Conservation (phyloP, 2,113 vertebrate species). For the Acanthochromis polyacanthus region DNA sequence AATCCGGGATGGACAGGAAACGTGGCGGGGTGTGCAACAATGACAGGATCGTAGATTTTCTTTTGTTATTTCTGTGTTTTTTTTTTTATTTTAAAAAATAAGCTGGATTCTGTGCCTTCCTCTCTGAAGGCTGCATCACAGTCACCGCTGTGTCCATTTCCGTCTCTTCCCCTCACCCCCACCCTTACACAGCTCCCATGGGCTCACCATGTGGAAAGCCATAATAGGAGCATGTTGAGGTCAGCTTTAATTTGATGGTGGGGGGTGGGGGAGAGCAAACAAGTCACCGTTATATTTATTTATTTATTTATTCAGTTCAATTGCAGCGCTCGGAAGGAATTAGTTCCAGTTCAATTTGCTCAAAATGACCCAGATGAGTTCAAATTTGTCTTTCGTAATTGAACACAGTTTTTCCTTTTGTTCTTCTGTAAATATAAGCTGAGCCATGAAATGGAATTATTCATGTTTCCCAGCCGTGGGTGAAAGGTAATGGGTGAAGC, state of each 20-base stretch:
- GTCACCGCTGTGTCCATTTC: conserved; percentile 1
- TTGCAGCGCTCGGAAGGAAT: conserved; percentile 65
- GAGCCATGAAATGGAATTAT: conserved; percentile 70
- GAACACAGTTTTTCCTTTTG: conserved; percentile 69
- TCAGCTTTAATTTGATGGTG: conserved; percentile 73
- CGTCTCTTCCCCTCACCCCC: neutral
- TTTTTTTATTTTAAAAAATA: conserved; percentile 3
- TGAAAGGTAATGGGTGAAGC: conserved; percentile 53
- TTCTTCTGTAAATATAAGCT: conserved; percentile 70
- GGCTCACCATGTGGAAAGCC: conserved; percentile 41
- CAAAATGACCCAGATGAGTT: conserved; percentile 73
- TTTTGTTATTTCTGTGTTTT: conserved; percentile 17
- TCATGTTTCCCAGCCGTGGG: conserved; percentile 50
- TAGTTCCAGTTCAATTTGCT: conserved; percentile 73
- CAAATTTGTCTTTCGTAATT: conserved; percentile 77
- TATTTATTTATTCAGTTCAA: conserved; percentile 69
- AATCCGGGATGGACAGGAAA: conserved; percentile 26
- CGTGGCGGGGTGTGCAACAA: neutral
- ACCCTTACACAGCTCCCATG: conserved; percentile 51
- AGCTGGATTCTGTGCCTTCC: neutral
- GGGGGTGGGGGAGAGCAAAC: conserved; percentile 28
- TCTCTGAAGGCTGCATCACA: conserved; percentile 18
- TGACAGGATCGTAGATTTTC: conserved; percentile 8
- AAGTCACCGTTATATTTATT: conserved; percentile 63
- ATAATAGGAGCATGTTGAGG: conserved; percentile 65